Conservation (phyloP, 1,140 invertebrate species). For the Charaxes varanes region DNA sequence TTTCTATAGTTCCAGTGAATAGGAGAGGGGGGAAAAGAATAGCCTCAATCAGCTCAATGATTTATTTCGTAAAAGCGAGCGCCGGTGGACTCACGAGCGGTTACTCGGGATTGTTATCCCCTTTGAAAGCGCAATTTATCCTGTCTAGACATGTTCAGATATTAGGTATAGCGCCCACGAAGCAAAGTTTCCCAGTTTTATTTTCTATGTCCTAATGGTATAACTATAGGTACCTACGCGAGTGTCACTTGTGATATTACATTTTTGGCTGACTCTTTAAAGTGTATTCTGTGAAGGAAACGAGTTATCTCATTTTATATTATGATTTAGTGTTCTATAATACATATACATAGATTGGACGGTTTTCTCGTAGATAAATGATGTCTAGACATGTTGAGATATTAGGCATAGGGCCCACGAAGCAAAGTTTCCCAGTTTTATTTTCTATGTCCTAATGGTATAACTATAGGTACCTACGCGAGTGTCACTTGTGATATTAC, state of each 20-base stretch:
- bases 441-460: constrained; percentile 1
- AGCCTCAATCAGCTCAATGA: constrained; percentile 23
- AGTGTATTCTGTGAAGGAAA: too few species aligned
- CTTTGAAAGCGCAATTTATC: constrained; percentile 28
- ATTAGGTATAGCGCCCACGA: constrained; percentile 19
- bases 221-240: background rate
- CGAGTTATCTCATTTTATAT: too few species aligned
- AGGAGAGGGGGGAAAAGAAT: constrained; percentile 15
- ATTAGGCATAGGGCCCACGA: constrained; percentile 19
- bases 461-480: background rate
- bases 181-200: constrained; percentile 7
- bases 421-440: constrained; percentile 7
- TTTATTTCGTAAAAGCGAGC: constrained; percentile 24
- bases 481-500: too few species aligned
- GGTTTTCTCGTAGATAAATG: too few species aligned
- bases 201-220: constrained; percentile 1
- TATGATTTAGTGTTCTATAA: too few species aligned
- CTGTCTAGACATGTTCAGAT: constrained; percentile 27
- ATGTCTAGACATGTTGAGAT: constrained; percentile 27
- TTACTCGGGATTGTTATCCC: constrained; percentile 26
- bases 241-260: too few species aligned
- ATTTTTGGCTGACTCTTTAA: too few species aligned
- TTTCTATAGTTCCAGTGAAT: too few species aligned
- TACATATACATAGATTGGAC: too few species aligned
- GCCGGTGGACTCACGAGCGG: constrained; percentile 19